These are phyloP conservation scores for Centruroides vittatus DNA, from an alignment of 1,140 invertebrate genomes.

Conservation along the genomic window DNA sequence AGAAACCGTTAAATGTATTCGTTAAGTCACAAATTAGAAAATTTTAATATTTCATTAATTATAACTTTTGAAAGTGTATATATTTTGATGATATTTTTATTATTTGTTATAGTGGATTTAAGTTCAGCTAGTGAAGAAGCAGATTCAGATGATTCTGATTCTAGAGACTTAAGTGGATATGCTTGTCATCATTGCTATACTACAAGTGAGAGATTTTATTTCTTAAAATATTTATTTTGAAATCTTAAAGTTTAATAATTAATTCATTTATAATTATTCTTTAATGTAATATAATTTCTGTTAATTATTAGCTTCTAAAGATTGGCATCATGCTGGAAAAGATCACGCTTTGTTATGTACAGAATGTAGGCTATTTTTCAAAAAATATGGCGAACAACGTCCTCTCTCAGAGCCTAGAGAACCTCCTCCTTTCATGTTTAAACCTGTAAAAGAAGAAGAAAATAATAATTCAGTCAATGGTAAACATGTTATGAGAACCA, in stretches of 20 bases:
- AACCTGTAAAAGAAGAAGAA: constrained; percentile 46
- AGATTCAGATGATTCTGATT: constrained; percentile 83
- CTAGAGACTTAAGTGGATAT: constrained; percentile 45
- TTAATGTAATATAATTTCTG: neutral
- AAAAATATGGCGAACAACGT: constrained; percentile 67
- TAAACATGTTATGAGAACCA: constrained; percentile 40
- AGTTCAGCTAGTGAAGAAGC: constrained; percentile 81
- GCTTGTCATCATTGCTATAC: constrained; percentile 43
- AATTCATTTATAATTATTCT: too few species aligned
- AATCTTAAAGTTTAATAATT: too few species aligned
- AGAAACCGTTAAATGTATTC: too few species aligned
- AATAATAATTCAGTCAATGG: constrained; percentile 20
- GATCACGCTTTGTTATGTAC: constrained; percentile 59
- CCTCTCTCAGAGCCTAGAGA: constrained; percentile 30
- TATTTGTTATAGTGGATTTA: constrained; percentile 35
- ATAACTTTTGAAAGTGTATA: too few species aligned
- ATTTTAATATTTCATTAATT: too few species aligned
- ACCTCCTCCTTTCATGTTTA: constrained; percentile 46
- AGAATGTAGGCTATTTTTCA: constrained; percentile 64
- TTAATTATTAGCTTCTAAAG: constrained; percentile 40
- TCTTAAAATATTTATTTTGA: neutral
- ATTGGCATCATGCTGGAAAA: constrained; percentile 64
- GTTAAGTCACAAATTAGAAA: too few species aligned
- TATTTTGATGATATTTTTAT: neutral
- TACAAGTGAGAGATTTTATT: constrained; percentile 38